phyloP scores from a whole-genome alignment of 2,797 vertebrate genomes.

The Neopelma chrysocephalum region DNA sequence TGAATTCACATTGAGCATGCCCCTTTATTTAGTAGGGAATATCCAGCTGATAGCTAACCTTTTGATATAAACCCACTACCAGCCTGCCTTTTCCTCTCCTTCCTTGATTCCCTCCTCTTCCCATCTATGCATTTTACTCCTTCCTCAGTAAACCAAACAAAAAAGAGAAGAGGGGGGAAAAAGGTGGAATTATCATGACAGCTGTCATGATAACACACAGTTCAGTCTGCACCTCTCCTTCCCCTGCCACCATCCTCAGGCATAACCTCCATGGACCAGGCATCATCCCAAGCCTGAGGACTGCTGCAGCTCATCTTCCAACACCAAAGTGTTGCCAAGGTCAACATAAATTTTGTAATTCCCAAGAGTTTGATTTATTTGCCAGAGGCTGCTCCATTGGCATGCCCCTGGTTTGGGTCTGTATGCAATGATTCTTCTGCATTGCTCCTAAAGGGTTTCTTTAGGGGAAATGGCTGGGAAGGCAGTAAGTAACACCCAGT shows the following conservation, averaged over 20 bases:
- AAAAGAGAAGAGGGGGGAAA: background rate
- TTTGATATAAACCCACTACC: background rate
- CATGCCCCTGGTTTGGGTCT: background rate
- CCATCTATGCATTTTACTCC: background rate
- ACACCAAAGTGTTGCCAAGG: background rate
- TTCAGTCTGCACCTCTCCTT: background rate
- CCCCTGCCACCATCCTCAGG: background rate
- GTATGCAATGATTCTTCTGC: rapidly evolving
- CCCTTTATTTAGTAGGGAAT: background rate
- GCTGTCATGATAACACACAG: background rate
- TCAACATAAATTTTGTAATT: background rate
- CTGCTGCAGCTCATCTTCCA: background rate
- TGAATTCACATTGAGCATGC: background rate
- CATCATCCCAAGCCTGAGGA: background rate
- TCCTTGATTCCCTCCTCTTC: background rate
- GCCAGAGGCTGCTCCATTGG: background rate
- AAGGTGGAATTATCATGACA: background rate
- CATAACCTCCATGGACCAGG: background rate
- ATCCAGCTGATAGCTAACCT: background rate
- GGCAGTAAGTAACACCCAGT: background rate
- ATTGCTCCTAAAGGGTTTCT: background rate
- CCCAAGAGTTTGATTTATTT: background rate
- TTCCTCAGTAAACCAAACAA: background rate
- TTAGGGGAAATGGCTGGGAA: background rate
- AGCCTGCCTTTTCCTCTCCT: background rate